phyloP scores from a whole-genome alignment of 1,140 invertebrate species.

The Drosophila aff. region DNA sequence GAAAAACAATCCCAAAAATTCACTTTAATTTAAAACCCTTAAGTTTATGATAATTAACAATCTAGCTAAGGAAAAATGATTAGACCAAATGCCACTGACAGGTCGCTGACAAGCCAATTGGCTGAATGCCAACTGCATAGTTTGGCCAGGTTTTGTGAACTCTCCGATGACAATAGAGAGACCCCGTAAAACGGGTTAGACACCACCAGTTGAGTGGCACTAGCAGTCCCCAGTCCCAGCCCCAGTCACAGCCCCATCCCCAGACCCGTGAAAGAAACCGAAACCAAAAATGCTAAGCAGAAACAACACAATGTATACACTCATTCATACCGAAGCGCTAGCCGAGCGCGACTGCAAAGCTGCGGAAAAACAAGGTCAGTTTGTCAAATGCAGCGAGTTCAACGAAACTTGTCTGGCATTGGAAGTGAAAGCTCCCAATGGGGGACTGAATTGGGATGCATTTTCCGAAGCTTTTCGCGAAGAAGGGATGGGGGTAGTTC shows the following conservation, averaged over 20 bases:
- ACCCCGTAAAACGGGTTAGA: conserved; percentile 31
- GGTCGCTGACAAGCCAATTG: conserved; percentile 62
- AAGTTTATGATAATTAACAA: background rate
- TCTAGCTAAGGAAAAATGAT: conserved; percentile 19
- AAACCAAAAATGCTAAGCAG: conserved; percentile 24
- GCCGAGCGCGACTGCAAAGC: conserved; percentile 47
- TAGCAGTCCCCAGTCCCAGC: background rate
- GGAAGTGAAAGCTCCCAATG: conserved; percentile 60
- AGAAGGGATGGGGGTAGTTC: conserved; percentile 20
- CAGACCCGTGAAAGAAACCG: conserved; percentile 27
- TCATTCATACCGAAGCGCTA: conserved; percentile 45
- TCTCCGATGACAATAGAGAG: conserved; percentile 24
- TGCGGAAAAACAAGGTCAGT: conserved; percentile 71
- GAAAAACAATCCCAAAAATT: background rate
- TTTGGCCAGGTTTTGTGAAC: conserved; percentile 18
- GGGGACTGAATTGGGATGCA: conserved; percentile 18
- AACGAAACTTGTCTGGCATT: conserved; percentile 68
- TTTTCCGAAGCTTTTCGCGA: conserved; percentile 24
- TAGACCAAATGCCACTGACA: conserved; percentile 37
- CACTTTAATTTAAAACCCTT: background rate
- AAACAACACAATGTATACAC: conserved; percentile 2
- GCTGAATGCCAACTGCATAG: conserved; percentile 39
- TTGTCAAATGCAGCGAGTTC: conserved; percentile 62
- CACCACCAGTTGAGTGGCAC: conserved; percentile 42
- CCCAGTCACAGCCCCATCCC: background rate